phyloP scores from a whole-genome alignment of 2,888 invertebrate genomes.

The Tromatobia lineatoria region DNA sequence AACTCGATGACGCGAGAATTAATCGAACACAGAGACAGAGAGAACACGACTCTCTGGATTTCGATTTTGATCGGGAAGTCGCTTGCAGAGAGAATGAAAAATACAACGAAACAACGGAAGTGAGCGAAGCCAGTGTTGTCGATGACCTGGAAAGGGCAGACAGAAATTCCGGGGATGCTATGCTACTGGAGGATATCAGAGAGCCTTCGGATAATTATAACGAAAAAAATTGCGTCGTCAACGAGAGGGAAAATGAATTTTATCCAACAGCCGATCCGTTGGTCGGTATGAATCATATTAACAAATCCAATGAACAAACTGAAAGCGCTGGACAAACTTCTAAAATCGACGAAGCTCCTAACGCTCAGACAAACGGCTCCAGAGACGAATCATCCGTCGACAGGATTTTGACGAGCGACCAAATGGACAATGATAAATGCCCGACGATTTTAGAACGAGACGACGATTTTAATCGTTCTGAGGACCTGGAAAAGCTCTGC shows the following conservation, averaged over 20 bases:
- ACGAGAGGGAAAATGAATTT: slow-evolving; percentile 61
- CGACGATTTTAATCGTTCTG: slow-evolving; percentile 67
- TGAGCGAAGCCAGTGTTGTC: slow-evolving; percentile 38
- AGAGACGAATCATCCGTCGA: slow-evolving; percentile 41
- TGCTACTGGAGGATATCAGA: slow-evolving; percentile 25
- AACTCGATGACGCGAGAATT: slow-evolving; percentile 70
- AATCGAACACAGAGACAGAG: not conserved
- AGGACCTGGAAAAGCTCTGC: slow-evolving; percentile 72
- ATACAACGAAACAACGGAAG: slow-evolving; percentile 55
- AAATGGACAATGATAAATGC: slow-evolving; percentile 61
- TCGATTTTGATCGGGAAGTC: slow-evolving; percentile 75
- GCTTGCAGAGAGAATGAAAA: slow-evolving; percentile 64
- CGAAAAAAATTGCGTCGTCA: not conserved
- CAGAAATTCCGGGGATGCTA: not conserved
- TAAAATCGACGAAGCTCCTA: slow-evolving; percentile 5
- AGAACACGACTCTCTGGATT: slow-evolving; percentile 73
- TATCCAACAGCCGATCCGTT: slow-evolving; percentile 68
- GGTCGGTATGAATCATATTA: slow-evolving; percentile 65
- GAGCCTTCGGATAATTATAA: slow-evolving; percentile 25
- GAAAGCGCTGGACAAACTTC: slow-evolving; percentile 7
- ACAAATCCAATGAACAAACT: slow-evolving; percentile 22
- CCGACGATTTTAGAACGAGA: slow-evolving; percentile 60
- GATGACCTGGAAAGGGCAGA: slow-evolving; percentile 62
- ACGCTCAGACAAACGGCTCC: slow-evolving; percentile 25
- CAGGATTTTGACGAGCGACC: slow-evolving; percentile 51